Base-by-base conservation (phyloP, 2,113 vertebrate species). In the Reinhardtius hippoglossoides region DNA sequence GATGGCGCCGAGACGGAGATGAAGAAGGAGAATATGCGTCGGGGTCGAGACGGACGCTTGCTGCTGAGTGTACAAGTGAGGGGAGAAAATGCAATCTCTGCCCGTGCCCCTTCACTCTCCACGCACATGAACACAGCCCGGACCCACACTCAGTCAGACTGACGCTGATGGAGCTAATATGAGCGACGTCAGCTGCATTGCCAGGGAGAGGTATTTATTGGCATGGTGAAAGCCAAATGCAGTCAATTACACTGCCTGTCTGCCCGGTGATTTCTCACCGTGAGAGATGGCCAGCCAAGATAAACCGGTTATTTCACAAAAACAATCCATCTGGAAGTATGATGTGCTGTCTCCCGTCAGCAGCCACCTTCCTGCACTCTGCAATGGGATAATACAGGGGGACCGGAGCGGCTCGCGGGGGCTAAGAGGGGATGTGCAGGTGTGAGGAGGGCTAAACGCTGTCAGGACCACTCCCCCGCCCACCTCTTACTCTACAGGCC, bases 161-260 rank as follows among this genome's bases (percentile, higher is more conserved):
- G 87, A 88, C 82, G 83, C 44, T 67, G 85, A 94, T 86, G 74
- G 90, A 88, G 83, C 86, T 83, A 89, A 87, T 76, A 86, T 35
- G 78, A 79, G 74, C 66, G 62, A 84, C 76, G 74, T 87, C 82
- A 78, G 78, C 65, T 37, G 70, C 83, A 62, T 74, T 86, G 85
- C 81, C 82, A 87, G 88, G 75, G 71, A 74, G 68, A 67, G 71
- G 86, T 88, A 91, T 92, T 91, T 87, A 78, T 82, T 91, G 91
- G 86, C 66, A 76, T 81, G 90, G 88, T 88, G 87, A 92, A 93
- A 94, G 92, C 87, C 88, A 94, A 94, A 93, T 74, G 73, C 69
- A 87, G 90, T 93, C 93, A 94, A 94, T 93, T 94, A 93, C 80
- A 71, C 76, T 75, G 61, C 84, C 89, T 91, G 89, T 92, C 93